These are phyloP conservation scores for Drosophila hamatofila DNA, from an alignment of 2,888 invertebrate genomes.

Conservation along the genomic window DNA sequence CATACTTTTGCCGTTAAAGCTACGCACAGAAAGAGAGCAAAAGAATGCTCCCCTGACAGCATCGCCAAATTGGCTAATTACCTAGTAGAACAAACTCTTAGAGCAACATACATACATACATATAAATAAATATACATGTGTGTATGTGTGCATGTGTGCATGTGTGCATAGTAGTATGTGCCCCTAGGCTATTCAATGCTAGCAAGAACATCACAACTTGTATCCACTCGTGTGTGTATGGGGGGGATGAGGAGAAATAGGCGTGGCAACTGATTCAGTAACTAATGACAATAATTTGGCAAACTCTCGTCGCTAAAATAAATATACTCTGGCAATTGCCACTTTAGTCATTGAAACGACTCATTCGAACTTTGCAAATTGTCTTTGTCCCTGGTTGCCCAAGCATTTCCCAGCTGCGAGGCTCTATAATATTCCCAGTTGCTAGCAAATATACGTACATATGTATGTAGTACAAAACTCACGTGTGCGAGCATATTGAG, in stretches of 20 bases:
- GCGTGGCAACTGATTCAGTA: conserved; percentile 49
- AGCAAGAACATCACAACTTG: conserved; percentile 37
- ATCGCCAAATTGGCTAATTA: conserved; percentile 70
- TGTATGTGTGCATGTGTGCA: not conserved
- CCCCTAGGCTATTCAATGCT: conserved; percentile 48
- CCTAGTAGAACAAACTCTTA: conserved; percentile 48
- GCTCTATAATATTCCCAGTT: conserved; percentile 13
- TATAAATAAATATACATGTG: not conserved
- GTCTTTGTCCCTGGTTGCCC: conserved; percentile 34
- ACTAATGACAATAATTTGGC: conserved; percentile 80
- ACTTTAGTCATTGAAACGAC: conserved; percentile 66
- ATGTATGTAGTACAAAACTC: conserved; percentile 22
- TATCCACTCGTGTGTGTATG: conserved; percentile 4
- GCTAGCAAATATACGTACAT: conserved; percentile 10
- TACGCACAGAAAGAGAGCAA: not conserved
- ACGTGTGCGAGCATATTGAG: conserved; percentile 10
- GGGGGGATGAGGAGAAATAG: not conserved
- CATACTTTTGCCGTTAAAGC: not conserved
- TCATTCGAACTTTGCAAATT: conserved; percentile 56
- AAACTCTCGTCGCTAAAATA: conserved; percentile 71
- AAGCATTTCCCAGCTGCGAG: conserved; percentile 12
- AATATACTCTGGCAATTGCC: conserved; percentile 67
- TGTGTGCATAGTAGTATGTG: conserved; percentile 14
- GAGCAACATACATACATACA: not conserved
- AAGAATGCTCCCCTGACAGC: conserved; percentile 34